Evolutionary conservation across 1,140 invertebrate genomes (phyloP), one percentile per base, ranked within the genome.

Genomic region (Phthorimaea operculella): DNA sequence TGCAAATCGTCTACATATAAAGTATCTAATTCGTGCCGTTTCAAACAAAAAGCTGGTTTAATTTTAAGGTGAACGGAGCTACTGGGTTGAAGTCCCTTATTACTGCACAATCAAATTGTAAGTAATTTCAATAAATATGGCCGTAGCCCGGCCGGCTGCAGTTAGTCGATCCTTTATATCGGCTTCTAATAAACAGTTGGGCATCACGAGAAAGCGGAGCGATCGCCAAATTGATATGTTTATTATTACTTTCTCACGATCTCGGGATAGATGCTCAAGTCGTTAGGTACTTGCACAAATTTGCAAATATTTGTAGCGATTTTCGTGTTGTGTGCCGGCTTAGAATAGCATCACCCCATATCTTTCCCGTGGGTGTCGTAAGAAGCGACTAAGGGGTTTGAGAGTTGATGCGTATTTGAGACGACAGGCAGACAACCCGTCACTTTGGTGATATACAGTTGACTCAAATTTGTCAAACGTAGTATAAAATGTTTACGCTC

Each of bases 121-220:
- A 82, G 80, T 79, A 82, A 83, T 83, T 80, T 80, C 76, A 80
- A 79, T 80, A 81, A 83, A 81, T 80, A 82, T 73, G 69, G 76
- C 60, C 59, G 65, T 39, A 34, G 59, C 62, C 66, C 53, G 52
- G 58, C 66, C 61, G 59, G 70, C 71, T 72, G 69, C 68, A 71
- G 70, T 75, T 74, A 73, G 65, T 64, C 57, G 64, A 64, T 64
- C 69, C 70, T 74, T 76, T 78, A 76, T 74, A 71, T 71, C 54
- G 63, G 67, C 68, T 64, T 73, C 76, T 83, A 83, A 83, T 83
- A 77, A 76, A 83, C 77, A 77, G 80, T 83, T 80, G 61, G 60
- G 63, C 55, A 68, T 76, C 80, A 83, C 80, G 79, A 81, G 80
- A 83, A 81, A 80, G 77, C 79, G 34, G 76, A 76, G 79, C 72